Evolutionary conservation across 1,140 invertebrate genomes (phyloP), one percentile per base, ranked within the genome.

Genomic region (Centruroides vittatus): DNA sequence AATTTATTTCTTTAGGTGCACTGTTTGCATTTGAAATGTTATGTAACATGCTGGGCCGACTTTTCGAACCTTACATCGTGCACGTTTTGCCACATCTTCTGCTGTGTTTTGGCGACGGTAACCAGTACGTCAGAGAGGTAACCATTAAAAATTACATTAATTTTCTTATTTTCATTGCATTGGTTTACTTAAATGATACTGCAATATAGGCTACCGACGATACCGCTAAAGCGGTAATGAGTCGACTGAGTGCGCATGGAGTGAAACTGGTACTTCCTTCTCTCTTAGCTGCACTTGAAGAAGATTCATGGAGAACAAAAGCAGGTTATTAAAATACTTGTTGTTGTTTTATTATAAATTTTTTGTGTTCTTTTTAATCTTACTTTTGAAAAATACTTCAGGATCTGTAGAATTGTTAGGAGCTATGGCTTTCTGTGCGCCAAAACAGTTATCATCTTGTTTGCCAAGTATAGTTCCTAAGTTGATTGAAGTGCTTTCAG

Each of bases 251-350:
- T 50, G 90, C 89, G 61, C 93, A 97, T 77, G 96, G 96, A 51
- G 95, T 98, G 7, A 98, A 98, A 76, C 79, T 99, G 4, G 89
- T 99, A 54, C 76, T 98, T 56, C 84, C 84, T 0, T 89, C 93
- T 68, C 79, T 99, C 56, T 76, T 99, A 48, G 85, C 86, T 65
- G 95, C 93, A 55, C 76, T 99, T 49, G 89, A 98, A 72, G 91
- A 98, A 73, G 95, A 99, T 77, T 94, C 93, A 1, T 99, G 97
- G 97, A 78, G 97, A 71, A 99, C 96, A 3, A 99, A 99, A 78
- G 90, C 91, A 50, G 92, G 89, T 86, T 13, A 13, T 41, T 58
- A 11, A 41, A 13, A 10, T 50, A 11, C 6, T 54, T 48, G 46
- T 41, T 10, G 23, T 48, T 23, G 13, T n/a, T 10, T 47, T 9